Percentiles rank a stretch among this genome's conserved stretches.
Evolutionary conservation across 2,113 vertebrate species (phyloP).

Genomic region (Edolisoma coerulescens): DNA sequence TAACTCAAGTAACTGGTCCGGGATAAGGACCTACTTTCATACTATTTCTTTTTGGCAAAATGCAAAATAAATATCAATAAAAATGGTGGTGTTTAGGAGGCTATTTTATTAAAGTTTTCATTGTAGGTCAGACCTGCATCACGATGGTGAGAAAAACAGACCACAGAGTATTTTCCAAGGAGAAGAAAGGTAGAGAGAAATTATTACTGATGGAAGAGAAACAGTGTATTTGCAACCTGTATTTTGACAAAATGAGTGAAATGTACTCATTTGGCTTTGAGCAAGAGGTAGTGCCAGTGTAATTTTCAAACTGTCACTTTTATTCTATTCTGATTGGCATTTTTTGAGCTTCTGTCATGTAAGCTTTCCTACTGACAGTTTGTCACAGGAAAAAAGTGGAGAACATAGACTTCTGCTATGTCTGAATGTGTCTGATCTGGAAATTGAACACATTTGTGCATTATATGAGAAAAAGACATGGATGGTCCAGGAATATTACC

Average conservation of each 20-base stretch:
- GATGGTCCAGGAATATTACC: neutral
- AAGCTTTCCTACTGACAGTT: constrained; percentile 5
- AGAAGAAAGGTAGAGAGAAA: neutral
- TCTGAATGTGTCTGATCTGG: neutral
- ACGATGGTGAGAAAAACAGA: neutral
- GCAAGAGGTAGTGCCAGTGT: neutral
- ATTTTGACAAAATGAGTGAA: constrained; percentile 35
- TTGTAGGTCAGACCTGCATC: neutral
- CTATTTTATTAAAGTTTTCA: neutral
- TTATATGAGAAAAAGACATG: neutral
- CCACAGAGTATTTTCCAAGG: neutral
- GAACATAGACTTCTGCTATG: neutral
- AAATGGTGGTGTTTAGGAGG: neutral
- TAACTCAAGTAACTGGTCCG: neutral
- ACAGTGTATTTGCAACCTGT: neutral
- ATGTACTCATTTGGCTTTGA: constrained; percentile 13
- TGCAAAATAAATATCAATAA: neutral
- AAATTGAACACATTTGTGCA: neutral
- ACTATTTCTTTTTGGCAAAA: neutral
- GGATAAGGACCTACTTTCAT: neutral
- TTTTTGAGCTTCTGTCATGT: constrained; percentile 22
- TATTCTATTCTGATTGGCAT: neutral
- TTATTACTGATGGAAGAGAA: neutral
- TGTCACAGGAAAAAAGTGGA: neutral
- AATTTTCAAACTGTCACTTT: constrained; percentile 56